phyloP scores from a whole-genome alignment of 2,888 invertebrate genomes.

The Cremastinae sp. region DNA sequence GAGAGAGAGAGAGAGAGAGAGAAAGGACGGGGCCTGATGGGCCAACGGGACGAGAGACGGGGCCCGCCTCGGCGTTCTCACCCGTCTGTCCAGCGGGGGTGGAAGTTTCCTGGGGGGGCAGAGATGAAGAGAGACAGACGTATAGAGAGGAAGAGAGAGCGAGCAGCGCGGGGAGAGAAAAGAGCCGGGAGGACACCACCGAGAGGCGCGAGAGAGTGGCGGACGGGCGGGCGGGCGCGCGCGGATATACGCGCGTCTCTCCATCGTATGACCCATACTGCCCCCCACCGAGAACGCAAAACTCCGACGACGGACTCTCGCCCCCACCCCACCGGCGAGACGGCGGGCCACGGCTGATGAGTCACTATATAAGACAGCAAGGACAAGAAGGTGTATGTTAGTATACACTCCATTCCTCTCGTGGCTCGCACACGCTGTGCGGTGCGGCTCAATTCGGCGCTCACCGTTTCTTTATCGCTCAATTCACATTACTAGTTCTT shows the following conservation, averaged over 20 bases:
- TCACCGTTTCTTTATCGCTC: conserved; percentile 66
- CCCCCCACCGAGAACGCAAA: conserved; percentile 60
- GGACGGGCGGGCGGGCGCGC: conserved; percentile 32
- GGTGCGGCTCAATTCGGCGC: conserved; percentile 68
- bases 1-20: conserved; percentile 29
- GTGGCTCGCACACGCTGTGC: conserved; percentile 74
- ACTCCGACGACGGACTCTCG: conserved; percentile 55
- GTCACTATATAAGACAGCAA: conserved; percentile 80
- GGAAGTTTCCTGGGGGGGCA: conserved; percentile 23
- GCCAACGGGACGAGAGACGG: conserved; percentile 69
- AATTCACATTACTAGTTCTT: conserved; percentile 15
- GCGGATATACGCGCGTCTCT: conserved; percentile 37
- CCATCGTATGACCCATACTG: conserved; percentile 60
- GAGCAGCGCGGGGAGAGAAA: too few species aligned
- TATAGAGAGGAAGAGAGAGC: neutral
- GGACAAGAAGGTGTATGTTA: conserved; percentile 80
- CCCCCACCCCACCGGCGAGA: conserved; percentile 62
- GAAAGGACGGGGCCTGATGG: conserved; percentile 42
- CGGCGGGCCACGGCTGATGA: conserved; percentile 76
- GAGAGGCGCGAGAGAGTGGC: conserved; percentile 42
- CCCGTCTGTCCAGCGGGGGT: conserved; percentile 55
- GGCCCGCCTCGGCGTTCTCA: conserved; percentile 73
- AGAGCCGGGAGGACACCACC: conserved; percentile 42
- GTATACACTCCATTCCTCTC: conserved; percentile 78
- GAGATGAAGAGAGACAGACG: neutral